A percentile compares a stretch with the other conserved stretches of the same genome.
phyloP scores from a whole-genome alignment of 2,797 vertebrate genomes.

The Botia almorhae region DNA sequence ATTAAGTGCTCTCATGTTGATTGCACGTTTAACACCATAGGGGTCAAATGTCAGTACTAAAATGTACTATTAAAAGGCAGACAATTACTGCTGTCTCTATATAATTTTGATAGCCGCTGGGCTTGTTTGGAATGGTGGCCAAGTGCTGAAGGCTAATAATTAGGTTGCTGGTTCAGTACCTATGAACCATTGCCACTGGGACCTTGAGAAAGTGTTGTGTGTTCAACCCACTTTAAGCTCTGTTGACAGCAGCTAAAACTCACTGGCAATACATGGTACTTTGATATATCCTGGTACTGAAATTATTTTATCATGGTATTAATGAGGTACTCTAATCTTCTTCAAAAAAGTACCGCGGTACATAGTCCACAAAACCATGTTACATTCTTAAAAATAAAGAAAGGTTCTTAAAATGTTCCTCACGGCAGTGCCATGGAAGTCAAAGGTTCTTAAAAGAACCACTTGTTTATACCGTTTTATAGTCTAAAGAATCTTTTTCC shows the following conservation, averaged over 20 bases:
- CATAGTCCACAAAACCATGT: too few relatives aligned
- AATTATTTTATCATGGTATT: too few relatives aligned
- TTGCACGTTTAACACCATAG: neutral
- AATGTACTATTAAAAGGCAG: neutral
- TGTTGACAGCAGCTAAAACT: neutral
- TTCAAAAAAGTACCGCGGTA: too few relatives aligned
- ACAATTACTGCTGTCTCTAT: neutral
- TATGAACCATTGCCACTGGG: neutral
- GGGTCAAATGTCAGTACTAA: neutral
- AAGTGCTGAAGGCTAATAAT: neutral
- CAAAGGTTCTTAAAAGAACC: too few relatives aligned
- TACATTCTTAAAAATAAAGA: too few relatives aligned
- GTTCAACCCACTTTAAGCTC: neutral
- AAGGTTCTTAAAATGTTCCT: too few relatives aligned
- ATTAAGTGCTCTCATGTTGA: slow-evolving; percentile 3
- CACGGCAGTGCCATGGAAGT: too few relatives aligned
- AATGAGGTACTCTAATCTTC: too few relatives aligned
- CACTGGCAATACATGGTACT: neutral
- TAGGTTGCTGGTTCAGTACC: neutral
- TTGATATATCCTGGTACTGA: neutral
- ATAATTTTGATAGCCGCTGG: neutral
- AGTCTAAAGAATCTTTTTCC: too few relatives aligned
- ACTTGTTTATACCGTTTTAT: too few relatives aligned
- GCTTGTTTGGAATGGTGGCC: neutral
- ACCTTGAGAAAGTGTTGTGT: neutral